Base-by-base conservation (phyloP, 2,888 invertebrate genomes). In the Drosophila leonis region DNA sequence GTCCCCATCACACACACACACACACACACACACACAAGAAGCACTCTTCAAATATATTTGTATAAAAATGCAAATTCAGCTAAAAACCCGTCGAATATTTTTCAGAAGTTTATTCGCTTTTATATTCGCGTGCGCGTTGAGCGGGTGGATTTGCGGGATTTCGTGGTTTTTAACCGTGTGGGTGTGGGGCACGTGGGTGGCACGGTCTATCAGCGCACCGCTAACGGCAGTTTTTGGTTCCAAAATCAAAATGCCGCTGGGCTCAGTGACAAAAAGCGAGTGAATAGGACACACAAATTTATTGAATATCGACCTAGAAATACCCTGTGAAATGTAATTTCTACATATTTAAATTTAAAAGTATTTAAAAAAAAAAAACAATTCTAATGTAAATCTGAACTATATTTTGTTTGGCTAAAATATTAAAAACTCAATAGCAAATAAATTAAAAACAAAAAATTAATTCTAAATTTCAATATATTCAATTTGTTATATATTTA, bases 21-120 rank as follows among this genome's bases (percentile, higher is more conserved):
- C 37, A 18, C 60, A 15, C 27, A n/a, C 46, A 27, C 57, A 48
- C 46, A 20, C 49, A 70, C 75, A 80, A 74, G 79, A 83, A 82
- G 80, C 88, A 82, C 90, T 81, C 88, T 86, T 80, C 88, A 90
- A 88, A 89, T 90, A 89, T 89, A 85, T 85, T 85, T 85, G 88
- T 85, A 91, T 90, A 90, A 91, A 90, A 90, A 91, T 91, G 91
- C 91, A 91, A 90, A 91, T 90, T 87, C 88, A 88, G 86, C 86
- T 88, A 88, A 87, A 87, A 78, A 83, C 83, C 79, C 88, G 83
- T 83, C 84, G 88, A 85, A 89, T 89, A 85, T 87, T 85, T 85
- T 83, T 71, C 72, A 73, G 72, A 79, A 77, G 72, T 89, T 82
- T 75, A 72, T 71, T 62, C 67, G 70, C 65, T 83, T 81, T 87